Conservation (phyloP, 2,797 vertebrate genomes). For the Halcyon badia region DNA sequence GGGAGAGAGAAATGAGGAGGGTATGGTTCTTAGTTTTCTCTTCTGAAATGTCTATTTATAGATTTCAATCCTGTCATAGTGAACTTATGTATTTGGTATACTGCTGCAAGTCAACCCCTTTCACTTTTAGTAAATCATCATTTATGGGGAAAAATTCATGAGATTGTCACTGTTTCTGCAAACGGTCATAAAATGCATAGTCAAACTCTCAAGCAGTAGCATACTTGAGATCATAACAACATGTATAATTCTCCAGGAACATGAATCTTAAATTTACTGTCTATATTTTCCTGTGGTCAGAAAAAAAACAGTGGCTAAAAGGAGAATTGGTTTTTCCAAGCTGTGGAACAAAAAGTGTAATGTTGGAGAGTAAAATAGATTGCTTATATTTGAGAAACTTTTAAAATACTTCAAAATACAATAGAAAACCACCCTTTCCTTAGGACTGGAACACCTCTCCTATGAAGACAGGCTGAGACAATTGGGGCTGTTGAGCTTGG, state of each 20-base stretch:
- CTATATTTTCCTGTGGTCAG: constrained; percentile 15
- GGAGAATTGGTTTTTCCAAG: constrained; percentile 70
- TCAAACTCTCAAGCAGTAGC: not conserved
- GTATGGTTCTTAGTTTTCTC: not conserved
- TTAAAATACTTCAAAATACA: constrained; percentile 58
- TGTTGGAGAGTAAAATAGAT: constrained; percentile 58
- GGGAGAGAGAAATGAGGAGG: not conserved
- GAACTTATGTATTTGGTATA: not conserved
- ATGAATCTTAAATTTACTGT: not conserved
- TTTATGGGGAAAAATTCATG: not conserved
- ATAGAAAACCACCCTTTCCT: constrained; percentile 22
- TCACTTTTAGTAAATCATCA: not conserved
- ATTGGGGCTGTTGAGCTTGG: not conserved
- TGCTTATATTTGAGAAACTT: constrained; percentile 71
- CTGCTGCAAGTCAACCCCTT: not conserved
- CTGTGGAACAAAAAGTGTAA: constrained; percentile 59
- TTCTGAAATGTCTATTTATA: not conserved
- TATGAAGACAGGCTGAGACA: not conserved
- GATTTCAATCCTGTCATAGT: not conserved
- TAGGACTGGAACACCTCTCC: not conserved
- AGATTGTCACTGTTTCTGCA: not conserved
- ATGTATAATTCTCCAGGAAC: not conserved
- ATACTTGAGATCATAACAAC: not conserved
- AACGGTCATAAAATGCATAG: not conserved
- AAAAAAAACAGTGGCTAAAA: constrained; percentile 48